phyloP scores from a whole-genome alignment of 2,113 vertebrate species.

The Cyanistes caeruleus region DNA sequence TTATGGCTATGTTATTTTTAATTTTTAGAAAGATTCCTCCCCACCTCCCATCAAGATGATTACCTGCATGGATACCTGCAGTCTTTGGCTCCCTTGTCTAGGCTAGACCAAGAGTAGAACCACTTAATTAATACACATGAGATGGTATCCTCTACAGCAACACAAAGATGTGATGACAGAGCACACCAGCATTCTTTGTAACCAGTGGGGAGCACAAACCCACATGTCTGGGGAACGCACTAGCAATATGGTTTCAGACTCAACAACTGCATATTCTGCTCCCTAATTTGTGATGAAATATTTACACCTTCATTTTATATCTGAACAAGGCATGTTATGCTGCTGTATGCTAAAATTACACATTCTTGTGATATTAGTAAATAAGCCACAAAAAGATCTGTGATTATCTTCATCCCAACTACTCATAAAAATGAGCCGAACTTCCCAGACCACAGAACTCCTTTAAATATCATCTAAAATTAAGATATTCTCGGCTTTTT shows the following conservation, averaged over 20 bases:
- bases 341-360: neutral
- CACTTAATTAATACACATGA: neutral
- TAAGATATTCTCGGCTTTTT: neutral
- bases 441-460: neutral
- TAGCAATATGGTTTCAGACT: neutral
- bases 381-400: neutral
- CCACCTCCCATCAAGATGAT: neutral
- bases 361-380: neutral
- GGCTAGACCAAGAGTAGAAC: neutral
- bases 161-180: neutral
- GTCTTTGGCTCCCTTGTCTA: neutral
- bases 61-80: rapidly evolving
- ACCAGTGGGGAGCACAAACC: neutral
- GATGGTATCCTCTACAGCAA: neutral
- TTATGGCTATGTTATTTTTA: neutral
- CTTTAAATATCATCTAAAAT: neutral
- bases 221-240: neutral
- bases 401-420: neutral
- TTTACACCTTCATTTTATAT: neutral
- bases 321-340: neutral
- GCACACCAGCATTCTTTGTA: neutral
- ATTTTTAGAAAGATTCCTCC: neutral
- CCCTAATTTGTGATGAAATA: neutral
- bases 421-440: neutral
- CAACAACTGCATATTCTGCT: neutral